Base-by-base conservation (phyloP, 2,113 vertebrate species). In the Triplophysa siluroides region DNA sequence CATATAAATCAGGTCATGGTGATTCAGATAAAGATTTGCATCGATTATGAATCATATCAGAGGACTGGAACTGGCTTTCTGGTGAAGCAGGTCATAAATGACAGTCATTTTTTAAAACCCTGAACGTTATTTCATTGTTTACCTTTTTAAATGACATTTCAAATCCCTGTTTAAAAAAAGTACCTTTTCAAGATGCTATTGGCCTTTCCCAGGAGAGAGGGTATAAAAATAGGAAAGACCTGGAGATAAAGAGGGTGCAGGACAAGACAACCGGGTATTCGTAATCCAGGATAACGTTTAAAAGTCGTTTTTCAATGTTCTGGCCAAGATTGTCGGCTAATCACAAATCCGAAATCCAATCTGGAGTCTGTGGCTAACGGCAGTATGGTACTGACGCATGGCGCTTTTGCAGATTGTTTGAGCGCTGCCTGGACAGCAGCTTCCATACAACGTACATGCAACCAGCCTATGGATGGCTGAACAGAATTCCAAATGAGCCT, bases 301-400 rank as follows among this genome's bases (percentile, higher is more conserved):
- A 81, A 76, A 79, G 38, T 47, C 18, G 4, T 14, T 58, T 67
- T 74, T 62, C 62, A 38, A 4, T n/a, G 50, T 60, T 69, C 66
- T 16, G 60, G 45, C 76, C 64, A 58, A 61, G 79, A 78, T 71
- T 73, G 71, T 63, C 58, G 7, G 66, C 21, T 61, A 76, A 76
- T 78, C 83, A 58, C 67, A 76, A 74, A 76, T 75, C 71, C 43
- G 29, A 81, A 64, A 79, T 83, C 54, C 73, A 83, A 82, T 86
- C 82, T 81, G 76, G 54, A 43, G 61, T 67, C 41, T 62, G 68
- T 9, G 66, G 62, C 61, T 76, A 71, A 76, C 67, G 67, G 43
- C 60, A 23, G 70, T 76, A 70, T 75, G 65, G 64, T 63, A 61
- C 56, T 81, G 76, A 83, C 81, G 73, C 69, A 76, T 75, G 81